Evolutionary conservation across 2,113 vertebrate species (phyloP), one percentile per base, ranked within the genome.

Genomic region (Xenus cinereus): DNA sequence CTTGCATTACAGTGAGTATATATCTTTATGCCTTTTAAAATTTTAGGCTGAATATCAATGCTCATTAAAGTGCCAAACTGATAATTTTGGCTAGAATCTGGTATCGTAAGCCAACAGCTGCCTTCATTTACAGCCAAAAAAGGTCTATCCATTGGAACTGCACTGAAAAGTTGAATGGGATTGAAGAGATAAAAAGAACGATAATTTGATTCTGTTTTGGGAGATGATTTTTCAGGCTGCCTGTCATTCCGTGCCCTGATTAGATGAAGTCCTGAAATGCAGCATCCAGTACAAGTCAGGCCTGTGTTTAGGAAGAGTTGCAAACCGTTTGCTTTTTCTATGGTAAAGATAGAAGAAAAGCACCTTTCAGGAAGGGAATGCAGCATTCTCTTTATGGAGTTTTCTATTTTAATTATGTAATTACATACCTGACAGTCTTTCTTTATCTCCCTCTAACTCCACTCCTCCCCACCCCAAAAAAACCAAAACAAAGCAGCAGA

Each of bases 201-300:
- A 82, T 76, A 78, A 95, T 94, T 95, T 95, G 66, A 82, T 82
- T 87, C 91, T 73, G 51, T 13, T 94, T 41, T 57, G 46, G 66
- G 85, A 94, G 54, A 60, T 43, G 60, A 74, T 89, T 96, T 97
- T 95, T 88, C 85, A 88, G 63, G 21, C 93, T 93, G 90, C 57
- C 32, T 76, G 51, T 80, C 86, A 80, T 83, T 92, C 59, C 50
- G 43, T 84, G 89, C 37, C 74, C 85, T 85, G 57, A 74, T 83
- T 75, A 90, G 68, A 87, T 84, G 41, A 76, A 83, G 68, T 46
- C 9, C 74, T 91, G 50, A 91, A 86, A 87, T 23, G 37, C 14
- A 84, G 16, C 19, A 66, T 27, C n/a, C 69, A 73, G 48, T 33
- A 50, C 39, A 72, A 79, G 37, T 19, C 30, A 3, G 12, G 28